A percentile compares a stretch with the other conserved stretches of the same genome.
Conservation (phyloP, 2,797 vertebrate species). For the Cottoperca gobio region DNA sequence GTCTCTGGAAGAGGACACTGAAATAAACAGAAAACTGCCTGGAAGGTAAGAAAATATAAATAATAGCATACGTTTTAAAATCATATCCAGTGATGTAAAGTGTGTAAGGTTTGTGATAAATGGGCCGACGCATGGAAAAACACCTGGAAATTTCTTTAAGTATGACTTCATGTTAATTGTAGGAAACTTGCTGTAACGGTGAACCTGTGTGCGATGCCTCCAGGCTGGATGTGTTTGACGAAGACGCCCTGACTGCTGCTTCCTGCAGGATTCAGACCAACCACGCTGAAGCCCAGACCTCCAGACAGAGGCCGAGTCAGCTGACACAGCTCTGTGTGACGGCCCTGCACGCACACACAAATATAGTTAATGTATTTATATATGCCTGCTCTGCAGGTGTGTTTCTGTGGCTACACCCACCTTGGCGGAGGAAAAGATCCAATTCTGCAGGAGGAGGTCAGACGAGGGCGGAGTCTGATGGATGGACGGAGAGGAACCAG, state of each 20-base stretch:
- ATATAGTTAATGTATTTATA: not conserved
- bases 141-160: not conserved
- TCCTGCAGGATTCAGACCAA: conserved; percentile 88
- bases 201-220: conserved; percentile 93
- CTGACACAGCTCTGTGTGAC: conserved; percentile 87
- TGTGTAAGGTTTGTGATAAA: not conserved
- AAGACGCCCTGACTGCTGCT: conserved; percentile 89
- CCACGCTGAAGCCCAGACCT: conserved; percentile 95
- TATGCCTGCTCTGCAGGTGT: not conserved
- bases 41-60: not conserved
- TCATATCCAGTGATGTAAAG: not conserved
- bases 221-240: conserved; percentile 93
- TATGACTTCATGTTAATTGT: not conserved
- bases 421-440: conserved; percentile 89
- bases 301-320: conserved; percentile 90
- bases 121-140: not conserved
- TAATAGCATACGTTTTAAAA: not conserved
- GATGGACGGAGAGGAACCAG: conserved; percentile 54
- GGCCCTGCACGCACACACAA: conserved; percentile 84
- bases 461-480: conserved; percentile 51
- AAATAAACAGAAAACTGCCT: not conserved
- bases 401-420: conserved; percentile 72
- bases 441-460: conserved; percentile 86
- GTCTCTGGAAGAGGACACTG: too few species aligned
- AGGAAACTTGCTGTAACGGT: not conserved